Evolutionary conservation across 53 echinoderm and acorn worm genomes (phyloP).

Genomic region (Actinopyga echinites): DNA sequence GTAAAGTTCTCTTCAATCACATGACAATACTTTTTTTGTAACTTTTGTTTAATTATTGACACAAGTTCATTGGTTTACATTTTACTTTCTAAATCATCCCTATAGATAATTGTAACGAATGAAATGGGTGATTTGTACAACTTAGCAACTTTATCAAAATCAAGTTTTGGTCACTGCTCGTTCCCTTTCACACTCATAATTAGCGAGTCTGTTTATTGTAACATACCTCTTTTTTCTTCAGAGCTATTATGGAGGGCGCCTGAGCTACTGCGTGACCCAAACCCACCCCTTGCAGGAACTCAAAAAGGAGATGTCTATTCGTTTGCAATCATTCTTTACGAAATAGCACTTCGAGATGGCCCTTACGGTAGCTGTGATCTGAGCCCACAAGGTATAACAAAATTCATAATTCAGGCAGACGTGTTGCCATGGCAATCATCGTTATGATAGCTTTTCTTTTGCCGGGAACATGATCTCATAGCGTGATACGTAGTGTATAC

Average conservation of each 20-base stretch:
- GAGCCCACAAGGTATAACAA: conserved; percentile 75
- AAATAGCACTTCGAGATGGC: conserved; percentile 82
- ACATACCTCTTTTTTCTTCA: neutral
- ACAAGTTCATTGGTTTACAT: too few relatives aligned
- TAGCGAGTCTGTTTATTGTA: too few relatives aligned
- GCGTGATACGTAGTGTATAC: neutral
- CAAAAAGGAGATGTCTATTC: conserved; percentile 92
- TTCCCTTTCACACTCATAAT: too few relatives aligned
- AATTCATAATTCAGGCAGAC: conserved; percentile 1
- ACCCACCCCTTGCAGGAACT: conserved; percentile 64
- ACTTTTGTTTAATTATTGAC: too few relatives aligned
- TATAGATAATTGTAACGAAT: too few relatives aligned
- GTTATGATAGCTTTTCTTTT: neutral
- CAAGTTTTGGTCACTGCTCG: too few relatives aligned
- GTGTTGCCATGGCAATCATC: conserved; percentile 14
- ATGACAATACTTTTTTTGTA: too few relatives aligned
- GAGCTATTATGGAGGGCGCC: conserved; percentile 87
- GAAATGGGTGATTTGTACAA: too few relatives aligned
- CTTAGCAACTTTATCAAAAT: too few relatives aligned
- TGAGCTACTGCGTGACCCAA: conserved; percentile 72
- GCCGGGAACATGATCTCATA: neutral
- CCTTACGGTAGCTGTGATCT: conserved; percentile 80
- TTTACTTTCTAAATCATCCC: too few relatives aligned
- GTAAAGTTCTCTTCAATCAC: too few relatives aligned
- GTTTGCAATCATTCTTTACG: conserved; percentile 87